These are phyloP conservation scores for Zygogramma bicolorata DNA, from an alignment of 2,888 invertebrate genomes.

Conservation along the genomic window DNA sequence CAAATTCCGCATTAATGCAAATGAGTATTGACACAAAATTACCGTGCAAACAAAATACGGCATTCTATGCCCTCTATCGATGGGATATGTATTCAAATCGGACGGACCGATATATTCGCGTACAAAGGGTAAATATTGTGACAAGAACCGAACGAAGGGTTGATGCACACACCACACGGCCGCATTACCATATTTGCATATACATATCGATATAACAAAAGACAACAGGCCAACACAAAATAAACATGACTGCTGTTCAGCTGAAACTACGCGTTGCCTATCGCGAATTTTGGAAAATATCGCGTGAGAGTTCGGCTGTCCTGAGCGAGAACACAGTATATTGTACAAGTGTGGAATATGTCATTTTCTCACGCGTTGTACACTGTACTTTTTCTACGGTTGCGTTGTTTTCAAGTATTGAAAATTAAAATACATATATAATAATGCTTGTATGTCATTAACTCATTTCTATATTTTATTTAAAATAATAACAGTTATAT, in stretches of 20 bases:
- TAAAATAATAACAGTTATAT: too few relatives aligned
- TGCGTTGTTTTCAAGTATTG: too few relatives aligned
- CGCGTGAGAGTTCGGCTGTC: too few relatives aligned
- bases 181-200: slow-evolving; percentile 49
- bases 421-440: too few relatives aligned
- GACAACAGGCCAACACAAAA: slow-evolving; percentile 43
- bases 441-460: too few relatives aligned
- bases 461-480: too few relatives aligned
- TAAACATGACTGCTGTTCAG: slow-evolving; percentile 32
- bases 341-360: too few relatives aligned
- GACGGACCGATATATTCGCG: slow-evolving; percentile 26
- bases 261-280: slow-evolving; percentile 4
- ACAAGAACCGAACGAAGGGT: slow-evolving; percentile 51
- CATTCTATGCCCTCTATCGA: slow-evolving; percentile 19
- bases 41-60: slow-evolving; percentile 44
- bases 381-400: too few relatives aligned
- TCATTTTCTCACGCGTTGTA: too few relatives aligned
- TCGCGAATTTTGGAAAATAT: too few relatives aligned
- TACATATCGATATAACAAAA: slow-evolving; percentile 48
- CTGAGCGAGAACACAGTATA: too few relatives aligned
- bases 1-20: slow-evolving; percentile 41
- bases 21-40: slow-evolving; percentile 43
- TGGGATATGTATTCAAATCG: slow-evolving; percentile 36
- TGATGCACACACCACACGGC: slow-evolving; percentile 28
- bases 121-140: slow-evolving; percentile 58